Evolutionary conservation across 2,113 vertebrate genomes (phyloP), one percentile per base, ranked within the genome.

Genomic region (Phylloscopus trochilus): DNA sequence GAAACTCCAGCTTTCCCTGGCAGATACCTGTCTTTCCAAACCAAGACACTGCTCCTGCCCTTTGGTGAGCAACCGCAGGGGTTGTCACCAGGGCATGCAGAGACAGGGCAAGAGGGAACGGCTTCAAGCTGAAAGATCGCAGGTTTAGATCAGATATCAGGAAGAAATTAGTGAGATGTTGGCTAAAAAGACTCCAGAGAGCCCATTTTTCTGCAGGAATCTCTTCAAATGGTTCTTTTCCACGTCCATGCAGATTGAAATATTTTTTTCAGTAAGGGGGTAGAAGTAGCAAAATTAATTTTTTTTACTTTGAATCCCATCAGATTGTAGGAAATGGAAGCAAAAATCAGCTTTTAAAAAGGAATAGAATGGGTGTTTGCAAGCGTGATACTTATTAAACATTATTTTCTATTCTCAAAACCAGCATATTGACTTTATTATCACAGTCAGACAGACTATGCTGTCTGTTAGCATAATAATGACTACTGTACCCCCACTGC

Each of bases 281-380:
- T 88, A 79, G 23, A 44, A 60, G 58, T 82, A 74, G 44, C 37
- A 89, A 89, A 90, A 70, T 63, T 58, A n/a, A 44, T n/a, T 21
- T 58, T 92, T 92, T 85, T 84, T 26, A 11, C 13, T 72, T 69
- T 49, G 47, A 19, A 59, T 81, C 41, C 44, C 70, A 58, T 70
- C 43, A 70, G 33, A 78, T 73, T 94, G 72, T 33, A 44, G 64
- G 74, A 96, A 95, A 77, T 44, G 31, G 83, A 95, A 96, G 27
- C 11, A 73, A 67, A 95, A 59, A 23, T 4, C 23, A 75, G 72
- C 60, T 33, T 2, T 4, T n/a, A 69, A 76, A 68, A 21, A 26
- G 18, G 7, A 83, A 64, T 59, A 64, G 76, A 75, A 75, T 27
- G 9, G 23, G 17, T 80, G 15, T 78, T 94, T 86, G 39, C 33